Percentiles rank a stretch among this genome's conserved stretches.
Evolutionary conservation across 2,113 vertebrate species (phyloP).

Genomic region (Ictalurus punctatus): DNA sequence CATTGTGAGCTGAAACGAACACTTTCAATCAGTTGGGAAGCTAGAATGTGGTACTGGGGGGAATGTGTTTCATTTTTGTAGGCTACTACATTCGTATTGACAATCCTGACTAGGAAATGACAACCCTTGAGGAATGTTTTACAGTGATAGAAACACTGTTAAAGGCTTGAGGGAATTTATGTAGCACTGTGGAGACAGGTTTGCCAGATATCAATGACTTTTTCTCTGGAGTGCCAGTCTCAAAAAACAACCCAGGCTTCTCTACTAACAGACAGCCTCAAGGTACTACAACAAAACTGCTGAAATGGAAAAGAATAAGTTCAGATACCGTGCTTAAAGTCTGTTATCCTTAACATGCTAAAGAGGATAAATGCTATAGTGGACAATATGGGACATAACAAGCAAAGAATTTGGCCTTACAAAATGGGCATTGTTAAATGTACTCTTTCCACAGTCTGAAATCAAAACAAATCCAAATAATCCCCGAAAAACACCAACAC

Average conservation of each 20-base stretch:
- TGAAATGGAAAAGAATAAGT: neutral
- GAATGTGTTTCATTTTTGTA: neutral
- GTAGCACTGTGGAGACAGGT: neutral
- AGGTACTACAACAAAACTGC: neutral
- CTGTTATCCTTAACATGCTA: neutral
- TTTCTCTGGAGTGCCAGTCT: neutral
- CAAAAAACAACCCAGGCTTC: neutral
- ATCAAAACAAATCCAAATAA: neutral
- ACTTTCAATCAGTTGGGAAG: neutral
- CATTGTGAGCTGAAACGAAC: neutral
- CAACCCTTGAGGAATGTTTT: neutral
- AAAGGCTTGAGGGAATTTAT: slow-evolving; percentile 2
- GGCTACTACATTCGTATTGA: neutral
- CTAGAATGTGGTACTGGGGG: neutral
- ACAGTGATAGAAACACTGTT: neutral
- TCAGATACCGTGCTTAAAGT: neutral
- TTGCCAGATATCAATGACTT: slow-evolving; percentile 3
- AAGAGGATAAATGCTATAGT: neutral
- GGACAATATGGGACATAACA: neutral
- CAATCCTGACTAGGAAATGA: slow-evolving; percentile 18
- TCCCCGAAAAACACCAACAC: neutral
- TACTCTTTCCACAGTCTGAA: neutral
- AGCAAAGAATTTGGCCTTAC: neutral
- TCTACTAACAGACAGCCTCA: neutral
- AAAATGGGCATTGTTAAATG: neutral